Base-by-base conservation (phyloP, 64 coral and sea anemone genomes). In the Porites australiensis region DNA sequence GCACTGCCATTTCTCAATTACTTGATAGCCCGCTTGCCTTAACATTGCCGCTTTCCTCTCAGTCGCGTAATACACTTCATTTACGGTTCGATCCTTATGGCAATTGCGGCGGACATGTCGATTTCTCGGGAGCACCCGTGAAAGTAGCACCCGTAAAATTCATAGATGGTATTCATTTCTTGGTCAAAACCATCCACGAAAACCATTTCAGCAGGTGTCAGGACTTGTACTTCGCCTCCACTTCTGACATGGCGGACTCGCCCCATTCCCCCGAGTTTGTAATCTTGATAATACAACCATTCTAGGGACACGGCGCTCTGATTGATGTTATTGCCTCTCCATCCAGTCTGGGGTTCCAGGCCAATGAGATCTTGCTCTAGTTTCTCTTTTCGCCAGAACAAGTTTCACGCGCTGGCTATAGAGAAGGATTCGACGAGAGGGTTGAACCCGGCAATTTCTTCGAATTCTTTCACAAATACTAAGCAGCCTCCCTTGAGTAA, bases 61-160 rank as follows among this genome's bases (percentile, higher is more conserved):
- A 37, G 27, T 37, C 27, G 27, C 27, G 27, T 37, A 0, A 37
- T 37, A 37, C 27, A 37, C 27, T 37, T 37, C 27, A 37, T 37
- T 37, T 37, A 37, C 27, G 27, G 81, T 77, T 8, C 12, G 46
- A 22, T 50, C 22, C 18, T 13, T 61, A 19, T 75, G 18, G 2
- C 12, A 86, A 2, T 1, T 61, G 5, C 3, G 74, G 64, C 0
- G 86, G 23, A 1, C 8, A 58, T 76, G 0, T 57, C 44, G 58
- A 37, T 37, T 37, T 22, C 20, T 3, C 18, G 44, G 3, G 65
- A 37, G 16, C 79, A 92, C 0, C 50, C 79, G 46, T 86, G 90
- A 12, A 6, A 92, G 0, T 74, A 16, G 13, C 90, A 92, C 2
- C 90, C 90, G 2, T 85, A 27, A 52, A 78, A 92, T 68, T 90